Conservation (phyloP, 1,140 invertebrate species). For the Ceratina calcarata region DNA sequence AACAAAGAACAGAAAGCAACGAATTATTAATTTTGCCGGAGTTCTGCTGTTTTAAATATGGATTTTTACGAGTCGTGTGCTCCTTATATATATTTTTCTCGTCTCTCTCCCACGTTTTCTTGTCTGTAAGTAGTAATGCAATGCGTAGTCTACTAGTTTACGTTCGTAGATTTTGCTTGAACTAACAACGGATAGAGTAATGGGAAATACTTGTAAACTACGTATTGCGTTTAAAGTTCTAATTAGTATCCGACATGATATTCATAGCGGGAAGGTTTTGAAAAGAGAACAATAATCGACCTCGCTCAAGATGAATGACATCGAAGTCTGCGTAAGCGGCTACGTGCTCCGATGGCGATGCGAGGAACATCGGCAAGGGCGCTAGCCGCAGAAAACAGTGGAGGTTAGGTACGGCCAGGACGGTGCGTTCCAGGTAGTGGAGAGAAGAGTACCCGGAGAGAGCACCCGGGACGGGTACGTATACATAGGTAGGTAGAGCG, state of each 20-base stretch:
- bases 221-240: not conserved
- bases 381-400: slow-evolving; percentile 50
- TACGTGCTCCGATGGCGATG: slow-evolving; percentile 44
- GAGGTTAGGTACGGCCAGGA: slow-evolving; percentile 48
- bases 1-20: slow-evolving; percentile 2
- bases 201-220: not conserved
- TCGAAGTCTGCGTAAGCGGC: slow-evolving; percentile 50
- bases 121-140: not conserved
- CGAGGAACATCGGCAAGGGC: slow-evolving; percentile 44
- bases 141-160: not conserved
- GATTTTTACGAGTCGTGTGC: slow-evolving; percentile 35
- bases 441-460: slow-evolving; percentile 54
- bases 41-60: slow-evolving; percentile 34
- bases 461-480: slow-evolving; percentile 49
- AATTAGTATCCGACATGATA: slow-evolving; percentile 14
- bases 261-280: not conserved
- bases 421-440: slow-evolving; percentile 48
- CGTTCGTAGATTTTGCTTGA: too few species aligned
- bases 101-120: not conserved
- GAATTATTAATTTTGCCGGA: slow-evolving; percentile 40
- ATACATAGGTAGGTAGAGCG: slow-evolving; percentile 59
- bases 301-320: slow-evolving; percentile 52
- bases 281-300: slow-evolving; percentile 51
- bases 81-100: slow-evolving; percentile 9
- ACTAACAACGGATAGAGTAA: too few species aligned